Conservation (phyloP, 2,797 vertebrate species). For the Coreius guichenoti region DNA sequence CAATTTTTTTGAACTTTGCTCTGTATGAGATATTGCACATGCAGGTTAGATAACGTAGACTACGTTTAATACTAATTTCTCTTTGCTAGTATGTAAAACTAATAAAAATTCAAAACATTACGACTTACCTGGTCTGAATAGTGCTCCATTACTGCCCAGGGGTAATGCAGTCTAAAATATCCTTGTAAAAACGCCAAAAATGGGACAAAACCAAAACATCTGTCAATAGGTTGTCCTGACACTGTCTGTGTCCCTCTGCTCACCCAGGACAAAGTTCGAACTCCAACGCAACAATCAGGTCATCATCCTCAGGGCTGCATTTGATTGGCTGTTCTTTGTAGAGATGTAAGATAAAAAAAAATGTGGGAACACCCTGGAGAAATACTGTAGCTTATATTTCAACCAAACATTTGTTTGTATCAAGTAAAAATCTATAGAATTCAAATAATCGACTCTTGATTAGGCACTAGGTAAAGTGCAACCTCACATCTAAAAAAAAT, state of each 20-base stretch:
- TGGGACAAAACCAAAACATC: slow-evolving; percentile 53
- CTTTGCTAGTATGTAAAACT: background rate
- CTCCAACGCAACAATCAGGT: slow-evolving; percentile 80
- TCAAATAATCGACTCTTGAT: background rate
- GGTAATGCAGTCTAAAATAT: slow-evolving; percentile 23
- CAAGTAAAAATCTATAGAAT: background rate
- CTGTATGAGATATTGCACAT: slow-evolving; percentile 7
- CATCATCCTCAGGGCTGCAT: slow-evolving; percentile 41
- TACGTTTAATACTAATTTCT: background rate
- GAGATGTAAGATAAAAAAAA: slow-evolving; percentile 63
- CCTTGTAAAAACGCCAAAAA: slow-evolving; percentile 39
- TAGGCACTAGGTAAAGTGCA: background rate
- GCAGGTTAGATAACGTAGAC: slow-evolving; percentile 11
- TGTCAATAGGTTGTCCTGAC: slow-evolving; percentile 50
- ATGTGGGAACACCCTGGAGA: slow-evolving; percentile 43
- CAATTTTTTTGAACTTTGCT: slow-evolving; percentile 63
- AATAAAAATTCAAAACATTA: background rate
- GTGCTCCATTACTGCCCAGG: slow-evolving; percentile 68
- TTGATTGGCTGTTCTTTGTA: slow-evolving; percentile 67
- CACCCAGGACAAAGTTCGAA: slow-evolving; percentile 79
- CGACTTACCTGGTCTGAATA: slow-evolving; percentile 71
- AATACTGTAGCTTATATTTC: background rate
- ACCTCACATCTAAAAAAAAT: background rate
- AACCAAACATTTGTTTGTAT: background rate
- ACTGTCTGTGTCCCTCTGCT: slow-evolving; percentile 64